Evolutionary conservation across 2,888 invertebrate species (phyloP).

Genomic region (Rhagophthalmus giganteus): DNA sequence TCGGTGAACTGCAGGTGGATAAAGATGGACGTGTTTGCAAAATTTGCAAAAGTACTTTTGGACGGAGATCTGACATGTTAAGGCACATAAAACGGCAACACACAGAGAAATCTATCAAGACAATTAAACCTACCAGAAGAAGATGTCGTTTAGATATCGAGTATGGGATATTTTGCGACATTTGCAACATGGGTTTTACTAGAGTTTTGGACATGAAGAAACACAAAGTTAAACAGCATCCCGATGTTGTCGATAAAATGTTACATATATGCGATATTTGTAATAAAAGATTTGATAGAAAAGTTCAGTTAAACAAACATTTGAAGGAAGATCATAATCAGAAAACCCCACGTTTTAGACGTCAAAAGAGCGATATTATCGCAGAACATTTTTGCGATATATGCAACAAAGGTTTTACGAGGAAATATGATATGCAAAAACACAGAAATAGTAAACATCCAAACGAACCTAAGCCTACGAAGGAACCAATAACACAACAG

Average conservation of each 20-base stretch:
- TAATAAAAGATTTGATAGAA: slow-evolving; percentile 34
- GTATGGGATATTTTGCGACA: slow-evolving; percentile 32
- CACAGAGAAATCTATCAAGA: slow-evolving; percentile 21
- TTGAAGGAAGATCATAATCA: slow-evolving; percentile 34
- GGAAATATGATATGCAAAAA: slow-evolving; percentile 50
- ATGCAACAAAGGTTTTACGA: slow-evolving; percentile 48
- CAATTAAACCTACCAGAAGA: slow-evolving; percentile 19
- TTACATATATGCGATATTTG: slow-evolving; percentile 35
- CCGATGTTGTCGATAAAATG: too few species aligned
- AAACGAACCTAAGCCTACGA: slow-evolving; percentile 15
- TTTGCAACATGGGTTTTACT: slow-evolving; percentile 33
- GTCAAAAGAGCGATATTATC: slow-evolving; percentile 45
- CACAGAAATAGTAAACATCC: slow-evolving; percentile 45
- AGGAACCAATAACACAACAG: slow-evolving; percentile 22
- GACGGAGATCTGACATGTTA: slow-evolving; percentile 2
- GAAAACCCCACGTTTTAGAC: slow-evolving; percentile 29
- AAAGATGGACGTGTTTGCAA: slow-evolving; percentile 10
- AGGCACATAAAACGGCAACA: slow-evolving; percentile 21
- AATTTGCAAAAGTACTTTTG: slow-evolving; percentile 15
- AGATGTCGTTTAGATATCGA: slow-evolving; percentile 22
- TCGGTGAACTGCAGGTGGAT: too few species aligned
- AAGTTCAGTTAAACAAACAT: slow-evolving; percentile 38
- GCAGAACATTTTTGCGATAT: slow-evolving; percentile 44
- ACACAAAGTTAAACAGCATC: slow-evolving; percentile 18
- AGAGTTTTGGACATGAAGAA: slow-evolving; percentile 30